phyloP scores from a whole-genome alignment of 2,797 vertebrate genomes.

The Okamejei kenojei region DNA sequence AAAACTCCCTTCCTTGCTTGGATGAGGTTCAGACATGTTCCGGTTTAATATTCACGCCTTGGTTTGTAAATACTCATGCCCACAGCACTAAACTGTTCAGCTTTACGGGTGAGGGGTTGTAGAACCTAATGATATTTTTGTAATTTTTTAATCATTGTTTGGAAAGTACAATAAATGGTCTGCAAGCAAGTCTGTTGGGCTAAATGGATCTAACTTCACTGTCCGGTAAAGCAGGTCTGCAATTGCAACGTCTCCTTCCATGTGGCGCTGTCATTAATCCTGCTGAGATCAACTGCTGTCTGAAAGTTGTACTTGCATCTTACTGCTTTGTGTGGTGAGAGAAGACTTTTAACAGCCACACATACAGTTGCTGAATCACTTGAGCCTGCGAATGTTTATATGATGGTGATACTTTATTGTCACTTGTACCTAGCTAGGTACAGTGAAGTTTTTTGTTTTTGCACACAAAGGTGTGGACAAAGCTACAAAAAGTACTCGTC shows the following conservation, averaged over 20 bases:
- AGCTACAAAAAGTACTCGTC: no score
- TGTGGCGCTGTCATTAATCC: constrained; percentile 88
- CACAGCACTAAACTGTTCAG: background rate
- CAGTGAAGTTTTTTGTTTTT: no score
- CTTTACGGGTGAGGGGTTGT: background rate
- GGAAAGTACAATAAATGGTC: background rate
- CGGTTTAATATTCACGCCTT: background rate
- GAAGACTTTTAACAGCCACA: constrained; percentile 6
- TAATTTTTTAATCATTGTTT: background rate
- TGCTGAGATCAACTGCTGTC: constrained; percentile 78
- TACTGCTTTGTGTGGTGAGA: background rate
- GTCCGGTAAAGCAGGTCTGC: constrained; percentile 76
- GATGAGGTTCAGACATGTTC: background rate
- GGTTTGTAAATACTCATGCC: background rate
- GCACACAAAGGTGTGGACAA: no score
- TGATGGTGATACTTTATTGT: no score
- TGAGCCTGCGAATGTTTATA: background rate
- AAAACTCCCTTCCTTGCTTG: background rate
- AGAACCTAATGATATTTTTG: no score
- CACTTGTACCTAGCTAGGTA: no score
- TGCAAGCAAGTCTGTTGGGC: background rate
- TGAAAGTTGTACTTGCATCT: background rate
- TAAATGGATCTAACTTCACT: background rate
- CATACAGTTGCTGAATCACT: background rate
- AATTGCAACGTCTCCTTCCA: constrained; percentile 79